phyloP scores from a whole-genome alignment of 2,797 vertebrate genomes.

The Enteromius viviparus region DNA sequence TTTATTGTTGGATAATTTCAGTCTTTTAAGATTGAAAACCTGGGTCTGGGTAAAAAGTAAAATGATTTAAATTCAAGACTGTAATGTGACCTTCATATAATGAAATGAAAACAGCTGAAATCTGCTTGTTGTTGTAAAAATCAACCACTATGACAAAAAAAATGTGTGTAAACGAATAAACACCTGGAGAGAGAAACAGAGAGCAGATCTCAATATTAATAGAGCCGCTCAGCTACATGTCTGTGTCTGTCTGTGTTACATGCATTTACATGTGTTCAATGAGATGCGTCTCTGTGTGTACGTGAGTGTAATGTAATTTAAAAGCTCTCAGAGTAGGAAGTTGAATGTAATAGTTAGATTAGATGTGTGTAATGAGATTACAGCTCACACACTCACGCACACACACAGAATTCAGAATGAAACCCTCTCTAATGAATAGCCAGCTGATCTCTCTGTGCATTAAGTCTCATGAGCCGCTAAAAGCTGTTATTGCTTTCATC shows the following conservation, averaged over 20 bases:
- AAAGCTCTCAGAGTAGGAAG: constrained; percentile 33
- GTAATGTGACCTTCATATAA: constrained; percentile 3
- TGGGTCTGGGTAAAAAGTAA: not conserved
- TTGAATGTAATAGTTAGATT: constrained; percentile 38
- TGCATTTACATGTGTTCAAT: constrained; percentile 23
- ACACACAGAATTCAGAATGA: constrained; percentile 31
- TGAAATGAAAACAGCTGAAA: constrained; percentile 6
- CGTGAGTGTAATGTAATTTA: constrained; percentile 46
- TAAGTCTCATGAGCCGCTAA: constrained; percentile 34
- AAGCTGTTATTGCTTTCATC: constrained; percentile 51
- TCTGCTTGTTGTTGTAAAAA: not conserved
- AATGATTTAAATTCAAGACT: not conserved
- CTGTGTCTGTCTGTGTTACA: not conserved
- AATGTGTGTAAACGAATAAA: not conserved
- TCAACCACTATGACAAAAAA: not conserved
- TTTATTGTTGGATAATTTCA: not conserved
- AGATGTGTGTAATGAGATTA: constrained; percentile 47
- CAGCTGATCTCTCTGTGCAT: constrained; percentile 39
- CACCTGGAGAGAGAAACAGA: not conserved
- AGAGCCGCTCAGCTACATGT: not conserved
- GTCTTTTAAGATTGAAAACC: not conserved
- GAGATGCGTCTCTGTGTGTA: not conserved
- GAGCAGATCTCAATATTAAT: not conserved
- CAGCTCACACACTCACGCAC: not conserved
- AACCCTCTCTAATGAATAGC: constrained; percentile 47